Evolutionary conservation across 30 jellyfish, hydroid and myxozoan species (phyloP).

Genomic region (Cassiopea andromeda): DNA sequence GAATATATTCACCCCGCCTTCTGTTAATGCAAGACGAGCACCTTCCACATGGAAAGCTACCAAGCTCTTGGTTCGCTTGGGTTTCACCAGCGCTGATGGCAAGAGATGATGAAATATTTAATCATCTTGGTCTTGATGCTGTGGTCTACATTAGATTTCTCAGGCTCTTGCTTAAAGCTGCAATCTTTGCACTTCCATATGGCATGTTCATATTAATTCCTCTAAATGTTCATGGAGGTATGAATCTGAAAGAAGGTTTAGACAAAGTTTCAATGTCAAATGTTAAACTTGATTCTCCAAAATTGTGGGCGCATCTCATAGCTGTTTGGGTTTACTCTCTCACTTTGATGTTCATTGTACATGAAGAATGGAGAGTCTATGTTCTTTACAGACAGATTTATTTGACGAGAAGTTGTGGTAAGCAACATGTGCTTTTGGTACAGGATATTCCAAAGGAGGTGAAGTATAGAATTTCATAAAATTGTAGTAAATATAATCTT

Average conservation of each 20-base stretch:
- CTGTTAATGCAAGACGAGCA: slow-evolving; percentile 75
- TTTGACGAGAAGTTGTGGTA: slow-evolving; percentile 73
- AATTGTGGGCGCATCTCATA: slow-evolving; percentile 93
- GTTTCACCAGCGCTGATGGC: slow-evolving; percentile 79
- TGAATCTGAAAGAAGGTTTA: slow-evolving; percentile 74
- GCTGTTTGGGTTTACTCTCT: slow-evolving; percentile 92
- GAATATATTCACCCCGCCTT: slow-evolving; percentile 89
- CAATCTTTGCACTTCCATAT: slow-evolving; percentile 86
- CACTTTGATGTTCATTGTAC: slow-evolving; percentile 57
- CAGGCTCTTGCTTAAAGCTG: slow-evolving; percentile 68
- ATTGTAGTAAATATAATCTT: no score
- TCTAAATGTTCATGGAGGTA: slow-evolving; percentile 84
- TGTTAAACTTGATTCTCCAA: slow-evolving; percentile 61
- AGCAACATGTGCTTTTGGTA: slow-evolving; percentile 77
- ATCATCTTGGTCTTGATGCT: slow-evolving; percentile 96
- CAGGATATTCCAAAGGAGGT: slow-evolving; percentile 88
- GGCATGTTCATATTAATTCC: slow-evolving; percentile 91
- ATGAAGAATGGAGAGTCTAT: slow-evolving; percentile 87
- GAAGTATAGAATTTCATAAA: background rate
- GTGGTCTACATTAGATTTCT: slow-evolving; percentile 80
- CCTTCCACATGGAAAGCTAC: slow-evolving; percentile 68
- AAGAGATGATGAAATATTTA: slow-evolving; percentile 86
- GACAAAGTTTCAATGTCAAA: slow-evolving; percentile 90
- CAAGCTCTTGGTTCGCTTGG: slow-evolving; percentile 91
- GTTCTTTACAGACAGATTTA: slow-evolving; percentile 77